A percentile compares a stretch with the other conserved stretches of the same genome.
These are phyloP conservation scores for Eulacestoma nigropectus DNA, from an alignment of 2,113 vertebrate genomes.

Conservation along the genomic window DNA sequence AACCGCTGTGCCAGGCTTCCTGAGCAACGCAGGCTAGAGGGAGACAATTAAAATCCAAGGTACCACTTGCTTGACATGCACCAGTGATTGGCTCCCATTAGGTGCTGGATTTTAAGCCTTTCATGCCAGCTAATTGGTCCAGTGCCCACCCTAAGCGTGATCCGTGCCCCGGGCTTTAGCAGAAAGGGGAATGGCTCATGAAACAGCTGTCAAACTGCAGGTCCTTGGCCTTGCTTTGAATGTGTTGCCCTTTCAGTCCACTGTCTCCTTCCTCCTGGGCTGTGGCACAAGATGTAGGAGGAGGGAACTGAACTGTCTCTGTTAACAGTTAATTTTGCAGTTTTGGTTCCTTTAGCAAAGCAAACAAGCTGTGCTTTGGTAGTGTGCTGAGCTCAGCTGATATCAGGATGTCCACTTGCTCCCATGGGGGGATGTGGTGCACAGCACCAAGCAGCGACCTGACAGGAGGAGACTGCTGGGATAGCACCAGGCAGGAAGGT, in stretches of 20 bases:
- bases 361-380: not conserved
- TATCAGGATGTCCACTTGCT: not conserved
- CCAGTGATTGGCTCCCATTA: not conserved
- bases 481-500: not conserved
- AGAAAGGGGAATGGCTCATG: not conserved
- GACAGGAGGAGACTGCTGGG: not conserved
- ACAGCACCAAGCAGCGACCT: not conserved
- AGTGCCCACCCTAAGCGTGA: not conserved
- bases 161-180: not conserved
- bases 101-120: slow-evolving; percentile 8
- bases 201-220: not conserved
- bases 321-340: not conserved
- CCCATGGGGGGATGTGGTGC: not conserved
- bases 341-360: not conserved
- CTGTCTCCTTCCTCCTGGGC: not conserved
- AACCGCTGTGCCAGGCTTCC: not conserved
- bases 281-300: not conserved
- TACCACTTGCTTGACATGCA: not conserved
- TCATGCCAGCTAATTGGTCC: not conserved
- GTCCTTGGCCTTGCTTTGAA: not conserved
- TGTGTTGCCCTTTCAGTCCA: not conserved
- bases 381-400: not conserved
- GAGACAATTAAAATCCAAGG: not conserved
- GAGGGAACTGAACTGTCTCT: not conserved
- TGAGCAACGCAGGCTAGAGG: not conserved